Conservation (phyloP, 2,113 vertebrate species). For the Eulemur rufifrons region DNA sequence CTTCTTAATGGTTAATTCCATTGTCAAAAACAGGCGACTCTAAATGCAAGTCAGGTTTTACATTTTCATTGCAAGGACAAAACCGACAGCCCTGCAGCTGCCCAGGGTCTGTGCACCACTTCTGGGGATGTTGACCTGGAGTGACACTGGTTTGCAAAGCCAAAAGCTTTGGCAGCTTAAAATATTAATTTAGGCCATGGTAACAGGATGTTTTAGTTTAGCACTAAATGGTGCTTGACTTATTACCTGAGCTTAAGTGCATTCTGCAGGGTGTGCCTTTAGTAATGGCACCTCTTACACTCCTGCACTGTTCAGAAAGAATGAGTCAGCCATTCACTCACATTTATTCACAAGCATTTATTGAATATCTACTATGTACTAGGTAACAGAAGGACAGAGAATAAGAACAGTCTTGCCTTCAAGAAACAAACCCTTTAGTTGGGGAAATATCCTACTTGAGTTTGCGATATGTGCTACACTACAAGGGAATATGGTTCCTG, state of each 20-base stretch:
- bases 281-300: background rate
- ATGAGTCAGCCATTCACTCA: background rate
- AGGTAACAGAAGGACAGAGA: background rate
- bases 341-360: background rate
- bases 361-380: background rate
- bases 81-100: background rate
- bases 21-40: background rate
- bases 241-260: background rate
- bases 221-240: background rate
- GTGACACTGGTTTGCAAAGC: background rate
- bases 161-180: background rate
- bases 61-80: background rate
- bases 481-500: background rate
- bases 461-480: accelerated
- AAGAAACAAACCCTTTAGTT: background rate
- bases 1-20: background rate
- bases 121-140: background rate
- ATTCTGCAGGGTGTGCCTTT: background rate
- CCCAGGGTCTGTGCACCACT: background rate
- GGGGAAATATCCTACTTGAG: background rate
- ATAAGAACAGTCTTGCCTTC: background rate
- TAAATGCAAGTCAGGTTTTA: background rate
- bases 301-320: background rate
- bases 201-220: background rate
- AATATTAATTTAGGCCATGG: background rate